Evolutionary conservation across 64 coral and sea anemone genomes (phyloP).

Genomic region (Montipora capricornis): DNA sequence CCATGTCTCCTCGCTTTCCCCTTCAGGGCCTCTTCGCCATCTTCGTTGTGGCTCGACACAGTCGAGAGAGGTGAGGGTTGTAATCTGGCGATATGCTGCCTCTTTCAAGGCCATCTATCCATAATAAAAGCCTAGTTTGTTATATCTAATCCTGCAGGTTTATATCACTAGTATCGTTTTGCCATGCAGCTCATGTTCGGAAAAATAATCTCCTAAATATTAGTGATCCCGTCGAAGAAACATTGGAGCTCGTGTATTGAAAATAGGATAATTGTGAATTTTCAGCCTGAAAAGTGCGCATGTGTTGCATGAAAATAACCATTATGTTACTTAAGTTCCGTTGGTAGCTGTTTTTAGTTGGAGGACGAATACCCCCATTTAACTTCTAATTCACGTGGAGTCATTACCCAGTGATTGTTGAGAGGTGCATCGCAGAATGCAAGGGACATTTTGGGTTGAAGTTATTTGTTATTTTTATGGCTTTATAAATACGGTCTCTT

Average conservation of each 20-base stretch:
- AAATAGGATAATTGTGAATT: neutral
- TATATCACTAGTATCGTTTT: neutral
- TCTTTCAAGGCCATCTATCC: conserved; percentile 51
- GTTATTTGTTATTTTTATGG: neutral
- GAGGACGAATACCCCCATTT: too few species aligned
- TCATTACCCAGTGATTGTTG: too few species aligned
- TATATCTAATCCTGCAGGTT: neutral
- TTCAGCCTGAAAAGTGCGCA: neutral
- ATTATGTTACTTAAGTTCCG: too few species aligned
- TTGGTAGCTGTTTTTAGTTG: too few species aligned
- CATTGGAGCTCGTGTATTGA: neutral
- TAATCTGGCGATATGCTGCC: conserved; percentile 26
- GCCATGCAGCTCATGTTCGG: neutral
- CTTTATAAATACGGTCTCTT: neutral
- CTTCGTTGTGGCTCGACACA: conserved; percentile 62
- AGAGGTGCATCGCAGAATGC: too few species aligned
- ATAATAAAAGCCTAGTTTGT: neutral
- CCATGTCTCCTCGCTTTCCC: conserved; percentile 59
- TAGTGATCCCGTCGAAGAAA: neutral
- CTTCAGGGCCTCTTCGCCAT: conserved; percentile 82
- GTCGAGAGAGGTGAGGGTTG: conserved; percentile 56
- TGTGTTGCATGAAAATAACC: neutral
- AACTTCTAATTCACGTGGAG: neutral
- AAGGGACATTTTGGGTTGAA: neutral
- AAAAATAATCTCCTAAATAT: neutral